Base-by-base conservation (phyloP, 2,797 vertebrate species). In the Myotis myotis region DNA sequence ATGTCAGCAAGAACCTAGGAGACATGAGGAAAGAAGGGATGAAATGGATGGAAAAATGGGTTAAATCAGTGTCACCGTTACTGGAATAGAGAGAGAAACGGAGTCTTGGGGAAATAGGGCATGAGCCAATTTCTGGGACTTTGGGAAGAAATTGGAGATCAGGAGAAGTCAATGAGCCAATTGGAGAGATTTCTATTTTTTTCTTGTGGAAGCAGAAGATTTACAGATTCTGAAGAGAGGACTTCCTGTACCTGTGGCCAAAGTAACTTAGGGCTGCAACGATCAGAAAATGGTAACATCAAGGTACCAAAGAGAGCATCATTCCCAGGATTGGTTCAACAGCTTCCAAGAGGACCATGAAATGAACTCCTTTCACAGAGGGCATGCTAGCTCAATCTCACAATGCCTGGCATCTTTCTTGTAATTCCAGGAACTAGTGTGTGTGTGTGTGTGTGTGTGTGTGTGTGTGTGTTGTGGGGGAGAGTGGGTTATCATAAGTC, bases 211-310 rank as follows among this genome's bases (percentile, higher is more conserved):
- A 66, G 23, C 33, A 72, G 6, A 82, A 23, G 33, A 76, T 30
- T 57, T 38, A 55, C 2, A 76, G 28, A 87, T 74, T 89, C n/a
- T 84, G 5, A 81, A 66, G 20, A 51, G 16, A 68, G 30, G 2
- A 17, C 44, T 89, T 72, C 47, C 5, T 8, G 0, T 89, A 81
- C 3, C 13, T 62, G 20, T 36, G 62, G 25, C 20, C 8, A 15
- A 97, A 94, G 25, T 68, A 49, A 87, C n/a, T 51, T 72, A 84
- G 49, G 49, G 1, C 41, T 81, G 28, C 20, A 80, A 91, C 89
- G n/a, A 74, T 36, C 66, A 84, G 80, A 79, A 92, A 57, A 57
- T 70, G 33, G 38, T 75, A 15, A 20, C 28, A 47, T 38, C 53
- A 66, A 41, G 33, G 25, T 57, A 62, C 41, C 60, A 55, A 79